phyloP scores from a whole-genome alignment of 2,797 vertebrate genomes.

The Lepilemur septentrionalis region DNA sequence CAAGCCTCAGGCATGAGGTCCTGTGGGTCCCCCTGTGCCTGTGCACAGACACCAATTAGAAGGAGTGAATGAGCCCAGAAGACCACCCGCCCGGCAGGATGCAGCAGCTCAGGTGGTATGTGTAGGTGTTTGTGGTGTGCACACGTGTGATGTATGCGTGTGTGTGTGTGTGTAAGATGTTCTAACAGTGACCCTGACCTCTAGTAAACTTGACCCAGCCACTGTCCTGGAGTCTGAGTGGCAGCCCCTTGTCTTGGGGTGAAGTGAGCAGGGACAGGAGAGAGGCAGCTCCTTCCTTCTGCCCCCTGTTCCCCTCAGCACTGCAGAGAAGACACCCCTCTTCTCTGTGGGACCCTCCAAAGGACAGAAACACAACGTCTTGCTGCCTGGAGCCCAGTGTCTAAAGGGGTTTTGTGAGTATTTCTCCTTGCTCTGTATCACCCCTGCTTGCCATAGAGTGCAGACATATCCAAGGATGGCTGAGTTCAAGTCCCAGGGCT shows the following conservation, averaged over 20 bases:
- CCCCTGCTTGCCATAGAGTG: background rate
- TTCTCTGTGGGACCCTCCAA: background rate
- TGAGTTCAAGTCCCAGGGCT: background rate
- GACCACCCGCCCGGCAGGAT: too few relatives aligned
- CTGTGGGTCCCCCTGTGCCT: background rate
- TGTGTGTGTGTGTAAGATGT: background rate
- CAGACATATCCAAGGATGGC: background rate
- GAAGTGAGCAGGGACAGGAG: background rate
- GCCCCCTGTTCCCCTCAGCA: background rate
- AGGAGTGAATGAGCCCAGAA: background rate
- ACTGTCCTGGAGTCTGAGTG: background rate
- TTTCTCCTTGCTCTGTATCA: background rate
- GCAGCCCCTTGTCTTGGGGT: background rate
- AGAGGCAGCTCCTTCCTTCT: background rate
- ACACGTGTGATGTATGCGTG: background rate
- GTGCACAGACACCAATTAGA: background rate
- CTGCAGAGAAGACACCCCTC: background rate
- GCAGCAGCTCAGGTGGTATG: background rate
- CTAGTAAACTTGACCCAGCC: background rate
- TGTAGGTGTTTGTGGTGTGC: background rate
- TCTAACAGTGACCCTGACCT: background rate
- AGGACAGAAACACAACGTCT: background rate
- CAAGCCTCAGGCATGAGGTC: background rate
- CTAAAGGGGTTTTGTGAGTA: background rate
- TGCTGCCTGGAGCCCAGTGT: background rate